Base-by-base conservation (phyloP, 2,888 invertebrate species). In the Philopedon plagiatum region DNA sequence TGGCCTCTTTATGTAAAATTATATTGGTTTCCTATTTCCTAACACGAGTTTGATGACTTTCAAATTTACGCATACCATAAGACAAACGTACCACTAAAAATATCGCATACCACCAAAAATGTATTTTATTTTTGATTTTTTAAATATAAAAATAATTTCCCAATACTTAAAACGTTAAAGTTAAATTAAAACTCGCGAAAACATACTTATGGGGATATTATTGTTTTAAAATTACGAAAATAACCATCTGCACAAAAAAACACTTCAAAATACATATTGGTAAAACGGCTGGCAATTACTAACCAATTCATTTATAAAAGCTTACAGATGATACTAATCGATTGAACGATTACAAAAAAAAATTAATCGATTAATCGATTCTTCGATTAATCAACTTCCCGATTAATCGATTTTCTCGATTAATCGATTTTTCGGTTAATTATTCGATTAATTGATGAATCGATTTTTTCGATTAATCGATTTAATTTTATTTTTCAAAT, bases 141-240 rank as follows among this genome's bases (percentile, higher is more conserved):
- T 51, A 13, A 51, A 8, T 51, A 29, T 46, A 63, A 76, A 74
- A 71, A 61, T 65, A 74, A 63, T 75, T 70, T 65, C 68, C 68
- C 49, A 26, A 54, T 29, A 23, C 41, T 54, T 57, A 41, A 41
- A 60, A 67, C 18, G 44, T 26, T 51, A 39, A 58, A 46, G 23
- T 56, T 18, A 49, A 13, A 44, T 34, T 15, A 56, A 49, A 65
- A 49, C 49, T 66, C 34, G 51, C 23, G 19, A 66, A 32, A 64
- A 46, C 29, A 51, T 54, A 51, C 34, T 66, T 44, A 58, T 9
- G 39, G 44, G 23, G 37, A 46, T 56, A 41, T 56, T 60, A 15
- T 46, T 32, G 56, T 15, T 51, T 44, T 5, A 2, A 39, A 15
- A 15, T 15, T 4, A 5, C 26, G 7, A 26, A 3, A 7, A 5